Conservation (phyloP, 2,113 vertebrate genomes). For the Peromyscus polionotus region DNA sequence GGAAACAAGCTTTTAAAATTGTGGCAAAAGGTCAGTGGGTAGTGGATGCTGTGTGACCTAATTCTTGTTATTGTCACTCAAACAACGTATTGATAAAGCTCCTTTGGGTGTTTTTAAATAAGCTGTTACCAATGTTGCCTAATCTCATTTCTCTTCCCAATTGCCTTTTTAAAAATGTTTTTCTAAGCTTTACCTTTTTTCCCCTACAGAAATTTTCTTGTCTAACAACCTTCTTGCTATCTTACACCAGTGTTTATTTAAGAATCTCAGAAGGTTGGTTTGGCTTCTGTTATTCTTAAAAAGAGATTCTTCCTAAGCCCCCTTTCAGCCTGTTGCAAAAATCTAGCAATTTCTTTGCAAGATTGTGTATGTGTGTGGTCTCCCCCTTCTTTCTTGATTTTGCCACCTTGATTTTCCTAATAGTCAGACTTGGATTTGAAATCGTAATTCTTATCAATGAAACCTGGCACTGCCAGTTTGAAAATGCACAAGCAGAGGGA, state of each 20-base stretch:
- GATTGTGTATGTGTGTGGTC: too few relatives aligned
- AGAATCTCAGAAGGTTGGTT: not conserved
- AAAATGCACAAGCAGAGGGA: not conserved
- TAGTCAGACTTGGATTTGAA: not conserved
- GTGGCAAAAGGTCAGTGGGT: not conserved
- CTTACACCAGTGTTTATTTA: not conserved
- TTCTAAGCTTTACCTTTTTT: not conserved
- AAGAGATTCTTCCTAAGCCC: not conserved
- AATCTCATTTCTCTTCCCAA: not conserved
- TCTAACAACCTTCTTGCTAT: not conserved
- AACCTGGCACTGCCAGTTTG: not conserved
- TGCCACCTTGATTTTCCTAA: not conserved
- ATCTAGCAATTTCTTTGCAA: not conserved
- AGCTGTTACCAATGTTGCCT: not conserved
- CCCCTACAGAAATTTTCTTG: not conserved
- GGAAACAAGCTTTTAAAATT: not conserved
- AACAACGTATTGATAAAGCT: not conserved
- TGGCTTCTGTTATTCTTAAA: not conserved
- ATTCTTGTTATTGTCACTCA: not conserved
- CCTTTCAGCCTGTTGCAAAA: not conserved
- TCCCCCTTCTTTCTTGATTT: not conserved
- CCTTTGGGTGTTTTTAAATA: not conserved
- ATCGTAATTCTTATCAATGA: not conserved
- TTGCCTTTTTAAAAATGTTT: not conserved
- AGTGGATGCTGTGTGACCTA: not conserved